These are phyloP conservation scores for Perizoma affinitatum DNA, from an alignment of 2,888 invertebrate species.

Conservation along the genomic window DNA sequence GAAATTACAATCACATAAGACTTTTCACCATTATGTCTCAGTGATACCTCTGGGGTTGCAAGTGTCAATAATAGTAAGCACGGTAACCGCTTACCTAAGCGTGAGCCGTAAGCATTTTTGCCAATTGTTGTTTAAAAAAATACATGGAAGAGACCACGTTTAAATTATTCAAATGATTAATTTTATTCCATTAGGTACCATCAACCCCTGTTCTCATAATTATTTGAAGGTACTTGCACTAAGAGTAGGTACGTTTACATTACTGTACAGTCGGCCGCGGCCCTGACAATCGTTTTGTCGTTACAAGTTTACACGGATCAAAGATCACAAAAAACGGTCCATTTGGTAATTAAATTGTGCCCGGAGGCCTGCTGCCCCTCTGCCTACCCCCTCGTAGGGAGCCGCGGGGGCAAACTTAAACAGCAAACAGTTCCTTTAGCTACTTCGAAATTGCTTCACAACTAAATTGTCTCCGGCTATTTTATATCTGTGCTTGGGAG, in stretches of 20 bases:
- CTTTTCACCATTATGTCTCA: too few species aligned
- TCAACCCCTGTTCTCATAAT: background rate
- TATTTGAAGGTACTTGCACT: constrained; percentile 1
- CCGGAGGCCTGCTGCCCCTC: constrained; percentile 42
- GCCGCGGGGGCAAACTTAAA: constrained; percentile 56
- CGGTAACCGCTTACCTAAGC: too few species aligned
- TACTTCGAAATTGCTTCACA: constrained; percentile 56
- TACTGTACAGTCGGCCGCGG: background rate
- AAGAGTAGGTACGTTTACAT: constrained; percentile 16
- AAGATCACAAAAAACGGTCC: constrained; percentile 72
- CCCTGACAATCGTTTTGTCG: constrained; percentile 26
- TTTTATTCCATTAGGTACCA: too few species aligned
- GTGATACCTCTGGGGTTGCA: too few species aligned
- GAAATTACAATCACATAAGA: too few species aligned
- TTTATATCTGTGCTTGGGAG: constrained; percentile 24
- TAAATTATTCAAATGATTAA: too few species aligned
- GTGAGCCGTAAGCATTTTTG: too few species aligned
- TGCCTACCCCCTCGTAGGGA: constrained; percentile 15
- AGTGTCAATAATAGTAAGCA: too few species aligned
- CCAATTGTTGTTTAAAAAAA: too few species aligned
- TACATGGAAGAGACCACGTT: too few species aligned
- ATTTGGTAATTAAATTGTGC: constrained; percentile 78
- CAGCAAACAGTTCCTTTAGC: constrained; percentile 59
- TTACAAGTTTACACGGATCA: constrained; percentile 58
- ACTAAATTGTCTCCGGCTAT: constrained; percentile 43